Base-by-base conservation (phyloP, 2,888 invertebrate genomes). In the Dione vanillae region DNA sequence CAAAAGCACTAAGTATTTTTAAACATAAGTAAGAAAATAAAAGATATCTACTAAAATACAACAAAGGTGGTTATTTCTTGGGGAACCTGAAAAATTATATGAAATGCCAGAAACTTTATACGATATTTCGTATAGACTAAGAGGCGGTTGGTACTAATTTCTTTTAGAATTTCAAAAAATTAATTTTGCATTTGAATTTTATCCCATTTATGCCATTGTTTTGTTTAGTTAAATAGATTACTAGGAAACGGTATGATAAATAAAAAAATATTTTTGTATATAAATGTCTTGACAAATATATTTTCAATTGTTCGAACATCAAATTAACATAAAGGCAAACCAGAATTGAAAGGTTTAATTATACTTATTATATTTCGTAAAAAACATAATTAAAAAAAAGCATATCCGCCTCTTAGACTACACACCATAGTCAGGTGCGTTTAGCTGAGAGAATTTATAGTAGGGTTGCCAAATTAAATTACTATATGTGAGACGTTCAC, bases 371-470 rank as follows among this genome's bases (percentile, higher is more conserved):
- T n/a, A n/a, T n/a, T n/a, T n/a, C n/a, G n/a, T n/a, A n/a, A 1
- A 12, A 8, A 61, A 27, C 1, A 35, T 10, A 35, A 10, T 10
- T 1, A 41, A 41, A 9, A 14, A 62, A 37, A 35, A 16, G 2
- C 27, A 3, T 1, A 12, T 45, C 49, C 41, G 14, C 6, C 51
- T 37, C 65, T 40, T 16, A 59, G 9, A 45, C 58, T 66, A 66
- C 2, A 43, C 35, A 12, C 19, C 45, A 19, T 19, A 61, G 72
- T 72, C 72, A 72, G 72, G 72, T 72, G 72, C 49, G 59, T 72
- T 68, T 52, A 65, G 70, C 20, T 67, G 62, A 45, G 54, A 62
- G 45, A 62, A 52, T 62, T 68, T 68, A 37, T 64, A 64, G 45
- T 49, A 64, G 62, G 62, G 47, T 64, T 37, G 62, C 62, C 62